These are phyloP conservation scores for Egretta garzetta DNA, from an alignment of 2,113 vertebrate genomes.

Conservation along the genomic window DNA sequence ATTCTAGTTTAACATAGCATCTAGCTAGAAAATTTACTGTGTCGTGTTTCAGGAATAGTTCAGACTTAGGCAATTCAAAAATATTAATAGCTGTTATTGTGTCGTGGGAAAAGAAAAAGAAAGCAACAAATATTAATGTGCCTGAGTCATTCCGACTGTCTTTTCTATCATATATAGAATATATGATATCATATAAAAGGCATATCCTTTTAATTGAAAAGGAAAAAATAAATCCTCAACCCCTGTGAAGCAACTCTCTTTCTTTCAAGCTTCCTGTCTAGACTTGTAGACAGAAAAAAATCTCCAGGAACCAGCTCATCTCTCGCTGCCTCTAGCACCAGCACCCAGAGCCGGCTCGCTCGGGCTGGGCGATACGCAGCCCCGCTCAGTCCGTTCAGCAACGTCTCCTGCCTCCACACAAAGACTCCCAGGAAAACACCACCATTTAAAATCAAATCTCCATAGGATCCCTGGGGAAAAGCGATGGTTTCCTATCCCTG, in stretches of 20 bases:
- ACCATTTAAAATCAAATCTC: not conserved
- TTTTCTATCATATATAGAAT: not conserved
- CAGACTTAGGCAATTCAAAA: not conserved
- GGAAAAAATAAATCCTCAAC: not conserved
- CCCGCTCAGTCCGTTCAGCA: accelerated
- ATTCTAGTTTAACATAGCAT: not conserved
- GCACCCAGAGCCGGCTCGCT: not conserved
- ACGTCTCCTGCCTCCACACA: not conserved
- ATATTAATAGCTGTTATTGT: not conserved
- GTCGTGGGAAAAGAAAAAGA: not conserved
- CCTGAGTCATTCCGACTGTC: not conserved
- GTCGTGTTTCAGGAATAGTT: not conserved
- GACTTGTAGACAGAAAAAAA: conserved; percentile 34
- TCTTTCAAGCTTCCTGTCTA: conserved; percentile 68
- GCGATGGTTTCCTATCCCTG: not conserved
- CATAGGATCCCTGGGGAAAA: not conserved
- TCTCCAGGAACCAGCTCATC: not conserved
- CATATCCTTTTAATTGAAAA: conserved; percentile 30
- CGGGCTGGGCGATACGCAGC: not conserved
- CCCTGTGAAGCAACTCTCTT: not conserved
- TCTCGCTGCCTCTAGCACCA: not conserved
- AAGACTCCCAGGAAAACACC: not conserved
- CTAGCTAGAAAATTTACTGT: not conserved
- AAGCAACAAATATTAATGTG: not conserved
- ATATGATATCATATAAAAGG: not conserved